Base-by-base conservation (phyloP, 2,888 invertebrate species). In the Resseliella maxima region DNA sequence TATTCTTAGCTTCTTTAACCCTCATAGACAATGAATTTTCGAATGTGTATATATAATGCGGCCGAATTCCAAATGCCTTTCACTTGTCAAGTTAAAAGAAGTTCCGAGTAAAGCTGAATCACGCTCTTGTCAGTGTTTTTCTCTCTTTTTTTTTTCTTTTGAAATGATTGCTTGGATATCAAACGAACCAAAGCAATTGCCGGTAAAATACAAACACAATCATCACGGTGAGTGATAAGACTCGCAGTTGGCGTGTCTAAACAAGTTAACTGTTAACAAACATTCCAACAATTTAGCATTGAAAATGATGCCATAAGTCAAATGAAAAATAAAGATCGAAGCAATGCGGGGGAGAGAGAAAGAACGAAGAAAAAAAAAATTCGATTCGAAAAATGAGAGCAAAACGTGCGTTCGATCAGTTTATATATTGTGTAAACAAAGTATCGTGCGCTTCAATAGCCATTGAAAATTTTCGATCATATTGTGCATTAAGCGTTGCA, bases 11-110 rank as follows among this genome's bases (percentile, higher is more conserved):
- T 24, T 24, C 59, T 24, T 59, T 24, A 3, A 59, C 2, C 46
- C 12, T 18, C 18, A 50, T 50, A 50, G 12, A 15, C 46, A 50
- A 15, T 18, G 46, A 18, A 18, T 15, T 18, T n/a, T 3, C 24
- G 59, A 59, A 21, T 41, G 41, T 41, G 59, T 24, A 24, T 59
- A 24, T 59, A 24, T 31, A 72, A 72, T 72, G 72, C 72, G 72
- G 72, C 72, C 31, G n/a, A 72, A 72, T 72, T 72, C 72, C 72
- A 72, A 31, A 72, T 72, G 72, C 72, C 72, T 31, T 27, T 72
- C 72, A 72, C 72, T 31, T 72, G 72, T 72, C 72, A 72, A 72
- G 72, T 31, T 31, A 72, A 72, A 72, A 35, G 12, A 72, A 12
- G 5, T 72, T 35, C 72, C 31, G 72, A 1, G 35, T 72, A 72